Evolutionary conservation across 2,888 invertebrate genomes (phyloP).

Genomic region (Ophion ventricosus): DNA sequence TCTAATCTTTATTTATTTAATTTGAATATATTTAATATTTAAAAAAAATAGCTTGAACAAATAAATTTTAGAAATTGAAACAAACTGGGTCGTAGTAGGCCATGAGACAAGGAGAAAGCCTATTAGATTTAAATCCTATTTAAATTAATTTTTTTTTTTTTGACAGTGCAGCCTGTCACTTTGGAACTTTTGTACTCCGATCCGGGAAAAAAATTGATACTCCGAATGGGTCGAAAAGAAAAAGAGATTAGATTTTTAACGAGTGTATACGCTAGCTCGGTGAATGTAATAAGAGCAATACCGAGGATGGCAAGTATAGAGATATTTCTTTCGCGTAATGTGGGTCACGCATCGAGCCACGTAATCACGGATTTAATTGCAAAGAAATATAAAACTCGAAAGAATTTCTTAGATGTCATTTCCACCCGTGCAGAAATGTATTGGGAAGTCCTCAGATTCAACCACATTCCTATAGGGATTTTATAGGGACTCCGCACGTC

Average conservation of each 20-base stretch:
- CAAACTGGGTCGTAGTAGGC: too few relatives aligned
- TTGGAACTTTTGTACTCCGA: conserved; percentile 10
- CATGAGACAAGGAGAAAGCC: too few relatives aligned
- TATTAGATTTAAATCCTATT: too few relatives aligned
- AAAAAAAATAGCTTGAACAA: too few relatives aligned
- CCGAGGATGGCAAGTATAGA: background rate
- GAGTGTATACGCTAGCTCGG: conserved; percentile 22
- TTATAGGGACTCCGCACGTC: too few relatives aligned
- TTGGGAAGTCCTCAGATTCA: too few relatives aligned
- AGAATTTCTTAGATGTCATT: background rate
- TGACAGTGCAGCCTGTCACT: background rate
- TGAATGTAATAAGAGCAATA: conserved; percentile 33
- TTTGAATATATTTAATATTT: too few relatives aligned
- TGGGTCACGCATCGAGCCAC: conserved; percentile 57
- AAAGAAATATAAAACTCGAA: background rate
- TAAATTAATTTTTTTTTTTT: too few relatives aligned
- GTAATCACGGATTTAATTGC: background rate
- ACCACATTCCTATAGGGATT: too few relatives aligned
- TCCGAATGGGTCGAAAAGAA: conserved; percentile 11
- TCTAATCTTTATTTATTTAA: too few relatives aligned
- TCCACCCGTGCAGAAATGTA: too few relatives aligned
- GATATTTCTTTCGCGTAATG: conserved; percentile 50
- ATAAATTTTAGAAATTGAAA: too few relatives aligned
- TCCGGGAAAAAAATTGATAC: conserved; percentile 43
- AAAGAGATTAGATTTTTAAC: conserved; percentile 31